Conservation (phyloP, 2,113 vertebrate species). For the Tylochromis polylepis region DNA sequence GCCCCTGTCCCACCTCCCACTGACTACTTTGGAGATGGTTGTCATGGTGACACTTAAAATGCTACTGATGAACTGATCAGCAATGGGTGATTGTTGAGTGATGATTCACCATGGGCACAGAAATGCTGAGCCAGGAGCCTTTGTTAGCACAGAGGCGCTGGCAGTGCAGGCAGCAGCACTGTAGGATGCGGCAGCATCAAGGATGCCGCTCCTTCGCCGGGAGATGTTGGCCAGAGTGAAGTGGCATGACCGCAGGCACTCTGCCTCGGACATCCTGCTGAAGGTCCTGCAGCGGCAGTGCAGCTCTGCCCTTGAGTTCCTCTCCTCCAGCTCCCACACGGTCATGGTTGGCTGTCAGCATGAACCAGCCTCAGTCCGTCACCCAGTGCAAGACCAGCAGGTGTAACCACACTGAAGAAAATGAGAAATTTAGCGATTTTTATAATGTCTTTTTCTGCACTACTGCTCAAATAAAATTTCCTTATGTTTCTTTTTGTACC, state of each 20-base stretch:
- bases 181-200: conserved; percentile 65
- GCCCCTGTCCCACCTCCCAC: conserved; percentile 33
- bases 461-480: background rate
- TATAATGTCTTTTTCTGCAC: background rate
- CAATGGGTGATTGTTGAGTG: conserved; percentile 23
- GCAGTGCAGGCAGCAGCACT: background rate
- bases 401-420: conserved; percentile 67
- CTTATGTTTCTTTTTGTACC: background rate
- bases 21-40: conserved; percentile 74
- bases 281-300: conserved; percentile 70
- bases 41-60: conserved; percentile 82
- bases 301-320: conserved; percentile 72
- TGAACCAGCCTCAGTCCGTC: conserved; percentile 56
- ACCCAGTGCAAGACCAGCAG: conserved; percentile 58
- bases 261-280: conserved; percentile 73
- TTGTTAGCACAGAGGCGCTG: background rate
- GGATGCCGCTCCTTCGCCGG: conserved; percentile 56
- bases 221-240: conserved; percentile 65
- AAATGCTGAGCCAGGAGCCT: background rate
- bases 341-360: conserved; percentile 80
- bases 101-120: conserved; percentile 44
- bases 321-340: conserved; percentile 78
- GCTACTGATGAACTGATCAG: conserved; percentile 67
- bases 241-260: conserved; percentile 64
- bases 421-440: background rate